Evolutionary conservation across 2,113 vertebrate species (phyloP), one percentile per base, ranked within the genome.

Genomic region (Plecturocebus donacophilus): DNA sequence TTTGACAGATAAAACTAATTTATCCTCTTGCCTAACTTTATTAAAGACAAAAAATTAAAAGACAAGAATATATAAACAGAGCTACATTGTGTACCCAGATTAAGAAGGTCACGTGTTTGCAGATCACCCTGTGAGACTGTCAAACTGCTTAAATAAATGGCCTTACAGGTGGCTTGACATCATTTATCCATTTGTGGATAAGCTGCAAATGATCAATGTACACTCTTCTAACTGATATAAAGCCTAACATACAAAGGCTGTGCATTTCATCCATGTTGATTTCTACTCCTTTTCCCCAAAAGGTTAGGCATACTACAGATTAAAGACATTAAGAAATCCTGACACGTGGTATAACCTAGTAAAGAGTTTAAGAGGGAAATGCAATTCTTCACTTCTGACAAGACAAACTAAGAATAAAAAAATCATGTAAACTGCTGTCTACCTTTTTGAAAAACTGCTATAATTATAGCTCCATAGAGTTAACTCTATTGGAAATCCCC

Each of bases 1-100:
- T 82, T 68, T 95, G 76, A n/a, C 58, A 93, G 61, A 82, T 68
- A 86, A 94, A 96, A 95, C 90, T 84, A 92, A 91, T 49, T 80
- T 92, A 80, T 82, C 58, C 30, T 88, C 77, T n/a, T 92, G 75
- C 54, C 52, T 79, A 86, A 79, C 49, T 96, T 96, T 82, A 96
- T 90, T 89, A 95, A 90, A 56, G 30, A 91, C 45, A 73, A 87
- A 49, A 82, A 86, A 82, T 5, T 58, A 79, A 49, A 94, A 91
- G 49, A 73, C 54, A 95, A 61, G 58, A 42, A 13, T 52, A 27
- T 13, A 70, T 79, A 23, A 70, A 83, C 47, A 21, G 49, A 8
- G 17, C 47, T 93, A 42, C 16, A 58, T 0, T 30, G 38, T 38
- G 40, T 35, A 66, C 10, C 42, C 42, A 81, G 38, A 83, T 49